Evolutionary conservation across 2,888 invertebrate genomes (phyloP).

Genomic region (Xiphydria camelus): DNA sequence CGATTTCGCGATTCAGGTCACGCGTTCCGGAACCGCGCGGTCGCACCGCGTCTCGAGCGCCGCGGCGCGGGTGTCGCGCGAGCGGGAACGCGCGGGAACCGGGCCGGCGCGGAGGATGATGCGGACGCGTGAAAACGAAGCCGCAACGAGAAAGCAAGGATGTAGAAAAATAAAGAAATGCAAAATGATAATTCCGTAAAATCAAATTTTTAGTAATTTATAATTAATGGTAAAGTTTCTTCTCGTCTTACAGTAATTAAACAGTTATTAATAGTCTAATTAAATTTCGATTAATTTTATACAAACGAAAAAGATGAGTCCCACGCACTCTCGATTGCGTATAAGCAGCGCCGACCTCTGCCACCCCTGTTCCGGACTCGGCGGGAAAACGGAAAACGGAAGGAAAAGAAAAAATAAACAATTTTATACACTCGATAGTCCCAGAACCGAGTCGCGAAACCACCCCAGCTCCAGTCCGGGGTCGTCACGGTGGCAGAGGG

Average conservation of each 20-base stretch:
- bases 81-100: too few relatives aligned
- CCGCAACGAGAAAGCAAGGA: neutral
- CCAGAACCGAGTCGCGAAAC: neutral
- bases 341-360: neutral
- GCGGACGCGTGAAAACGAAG: neutral
- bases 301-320: constrained; percentile 45
- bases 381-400: too few relatives aligned
- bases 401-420: constrained; percentile 14
- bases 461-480: constrained; percentile 20
- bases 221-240: constrained; percentile 53
- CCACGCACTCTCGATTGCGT: too few relatives aligned
- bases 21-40: too few relatives aligned
- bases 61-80: too few relatives aligned
- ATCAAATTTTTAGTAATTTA: constrained; percentile 47
- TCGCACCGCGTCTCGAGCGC: too few relatives aligned
- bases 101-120: too few relatives aligned
- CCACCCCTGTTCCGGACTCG: too few relatives aligned
- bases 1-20: too few relatives aligned
- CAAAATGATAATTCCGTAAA: neutral
- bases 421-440: constrained; percentile 13
- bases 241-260: constrained; percentile 53
- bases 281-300: constrained; percentile 54
- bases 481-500: constrained; percentile 36
- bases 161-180: neutral
- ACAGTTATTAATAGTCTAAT: constrained; percentile 54